phyloP scores from a whole-genome alignment of 2,888 invertebrate genomes.

The Ochropacha duplaris region DNA sequence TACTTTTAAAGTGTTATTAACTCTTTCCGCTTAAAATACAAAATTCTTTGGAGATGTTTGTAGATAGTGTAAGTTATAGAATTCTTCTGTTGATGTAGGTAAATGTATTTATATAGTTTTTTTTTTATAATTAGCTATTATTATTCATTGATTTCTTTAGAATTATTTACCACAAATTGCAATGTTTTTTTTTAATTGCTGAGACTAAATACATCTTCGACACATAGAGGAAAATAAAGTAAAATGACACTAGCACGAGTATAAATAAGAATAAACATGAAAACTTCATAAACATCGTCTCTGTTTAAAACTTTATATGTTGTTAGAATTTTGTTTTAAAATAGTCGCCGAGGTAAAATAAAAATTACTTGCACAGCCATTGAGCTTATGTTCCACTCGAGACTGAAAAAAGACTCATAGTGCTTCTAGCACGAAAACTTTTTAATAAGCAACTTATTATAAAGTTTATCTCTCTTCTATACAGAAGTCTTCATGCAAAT shows the following conservation, averaged over 20 bases:
- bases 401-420: conserved; percentile 38
- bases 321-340: conserved; percentile 49
- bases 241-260: neutral
- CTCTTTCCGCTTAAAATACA: neutral
- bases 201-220: no score
- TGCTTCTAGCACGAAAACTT: conserved; percentile 37
- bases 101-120: no score
- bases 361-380: conserved; percentile 37
- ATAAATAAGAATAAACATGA: conserved; percentile 19
- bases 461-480: conserved; percentile 27
- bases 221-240: no score
- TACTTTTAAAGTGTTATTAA: conserved; percentile 4
- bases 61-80: neutral
- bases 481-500: neutral
- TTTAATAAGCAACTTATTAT: conserved; percentile 53
- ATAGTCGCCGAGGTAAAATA: conserved; percentile 51
- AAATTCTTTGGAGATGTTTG: no score
- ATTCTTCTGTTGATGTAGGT: conserved; percentile 2
- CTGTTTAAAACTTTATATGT: conserved; percentile 46
- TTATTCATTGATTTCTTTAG: no score
- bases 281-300: conserved; percentile 32
- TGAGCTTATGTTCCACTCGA: conserved; percentile 51
- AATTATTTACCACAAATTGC: no score
- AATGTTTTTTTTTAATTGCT: no score
- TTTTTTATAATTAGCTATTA: no score